Evolutionary conservation across 2,888 invertebrate genomes (phyloP).

Genomic region (Phyto melanocephala): DNA sequence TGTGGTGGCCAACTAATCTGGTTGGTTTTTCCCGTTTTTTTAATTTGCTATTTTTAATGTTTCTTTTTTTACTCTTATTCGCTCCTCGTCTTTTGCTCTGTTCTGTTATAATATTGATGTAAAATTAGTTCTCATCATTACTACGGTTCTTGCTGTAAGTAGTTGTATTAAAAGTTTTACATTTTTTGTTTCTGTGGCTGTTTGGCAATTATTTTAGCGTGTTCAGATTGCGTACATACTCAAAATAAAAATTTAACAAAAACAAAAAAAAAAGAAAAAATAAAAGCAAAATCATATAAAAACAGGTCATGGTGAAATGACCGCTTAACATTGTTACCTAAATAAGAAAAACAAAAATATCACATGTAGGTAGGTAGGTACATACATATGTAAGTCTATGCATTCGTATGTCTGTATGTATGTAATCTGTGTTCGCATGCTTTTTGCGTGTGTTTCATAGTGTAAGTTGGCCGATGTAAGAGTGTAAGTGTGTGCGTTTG

Average conservation of each 20-base stretch:
- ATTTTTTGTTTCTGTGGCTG: constrained; percentile 27
- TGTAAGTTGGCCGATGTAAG: neutral
- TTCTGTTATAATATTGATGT: constrained; percentile 37
- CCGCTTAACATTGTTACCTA: constrained; percentile 65
- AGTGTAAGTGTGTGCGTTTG: neutral
- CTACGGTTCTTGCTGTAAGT: constrained; percentile 18
- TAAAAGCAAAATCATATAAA: constrained; percentile 49
- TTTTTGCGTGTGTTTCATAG: neutral
- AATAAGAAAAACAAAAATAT: constrained; percentile 24
- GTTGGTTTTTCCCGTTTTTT: constrained; percentile 55
- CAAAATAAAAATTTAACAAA: neutral
- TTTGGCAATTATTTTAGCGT: constrained; percentile 48
- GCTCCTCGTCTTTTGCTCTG: neutral
- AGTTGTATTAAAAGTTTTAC: constrained; percentile 11
- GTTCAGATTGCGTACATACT: constrained; percentile 30
- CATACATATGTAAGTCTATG: neutral
- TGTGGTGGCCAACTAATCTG: constrained; percentile 53
- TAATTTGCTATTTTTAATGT: constrained; percentile 8
- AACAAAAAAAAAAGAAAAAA: constrained; percentile 4
- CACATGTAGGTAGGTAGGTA: neutral
- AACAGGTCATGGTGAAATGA: constrained; percentile 65
- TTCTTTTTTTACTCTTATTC: neutral
- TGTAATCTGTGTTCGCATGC: neutral
- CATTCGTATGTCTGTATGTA: neutral
- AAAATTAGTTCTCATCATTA: constrained; percentile 55